Evolutionary conservation across 2,113 vertebrate species (phyloP).

Genomic region (Varanus komodoensis): DNA sequence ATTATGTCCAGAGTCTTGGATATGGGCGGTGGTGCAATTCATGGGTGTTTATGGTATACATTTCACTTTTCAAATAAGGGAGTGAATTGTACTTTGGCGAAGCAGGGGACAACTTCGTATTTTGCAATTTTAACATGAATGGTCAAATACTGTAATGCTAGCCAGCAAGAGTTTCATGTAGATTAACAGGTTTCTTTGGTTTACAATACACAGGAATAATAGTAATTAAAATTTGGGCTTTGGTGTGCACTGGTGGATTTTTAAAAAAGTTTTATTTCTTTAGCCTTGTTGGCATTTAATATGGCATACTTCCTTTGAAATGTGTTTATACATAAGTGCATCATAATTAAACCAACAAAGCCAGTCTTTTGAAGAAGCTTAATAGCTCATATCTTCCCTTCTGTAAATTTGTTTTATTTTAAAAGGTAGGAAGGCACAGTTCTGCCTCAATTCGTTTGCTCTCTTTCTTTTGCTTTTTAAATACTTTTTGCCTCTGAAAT

Average conservation of each 20-base stretch:
- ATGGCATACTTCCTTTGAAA: constrained; percentile 84
- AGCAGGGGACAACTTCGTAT: constrained; percentile 15
- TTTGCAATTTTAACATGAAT: constrained; percentile 70
- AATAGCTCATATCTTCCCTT: constrained; percentile 75
- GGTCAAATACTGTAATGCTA: constrained; percentile 81
- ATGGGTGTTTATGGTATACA: not conserved
- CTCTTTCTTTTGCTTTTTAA: constrained; percentile 70
- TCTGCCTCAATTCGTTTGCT: constrained; percentile 63
- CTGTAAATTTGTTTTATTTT: constrained; percentile 74
- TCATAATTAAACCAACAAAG: constrained; percentile 88
- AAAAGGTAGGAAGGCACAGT: constrained; percentile 70
- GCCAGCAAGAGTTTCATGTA: constrained; percentile 82
- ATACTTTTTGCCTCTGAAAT: constrained; percentile 74
- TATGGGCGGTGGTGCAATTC: not conserved
- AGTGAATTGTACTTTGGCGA: not conserved
- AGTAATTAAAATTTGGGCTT: constrained; percentile 84
- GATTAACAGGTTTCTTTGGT: constrained; percentile 80
- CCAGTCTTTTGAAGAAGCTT: constrained; percentile 82
- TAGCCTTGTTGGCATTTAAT: constrained; percentile 84
- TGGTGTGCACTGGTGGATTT: constrained; percentile 78
- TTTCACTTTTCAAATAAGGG: not conserved
- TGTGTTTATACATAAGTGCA: constrained; percentile 87
- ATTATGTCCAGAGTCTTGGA: not conserved
- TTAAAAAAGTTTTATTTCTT: constrained; percentile 71
- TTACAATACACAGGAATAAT: constrained; percentile 83